Conservation (phyloP, 2,797 vertebrate genomes). For the Pagetopsis macropterus region DNA sequence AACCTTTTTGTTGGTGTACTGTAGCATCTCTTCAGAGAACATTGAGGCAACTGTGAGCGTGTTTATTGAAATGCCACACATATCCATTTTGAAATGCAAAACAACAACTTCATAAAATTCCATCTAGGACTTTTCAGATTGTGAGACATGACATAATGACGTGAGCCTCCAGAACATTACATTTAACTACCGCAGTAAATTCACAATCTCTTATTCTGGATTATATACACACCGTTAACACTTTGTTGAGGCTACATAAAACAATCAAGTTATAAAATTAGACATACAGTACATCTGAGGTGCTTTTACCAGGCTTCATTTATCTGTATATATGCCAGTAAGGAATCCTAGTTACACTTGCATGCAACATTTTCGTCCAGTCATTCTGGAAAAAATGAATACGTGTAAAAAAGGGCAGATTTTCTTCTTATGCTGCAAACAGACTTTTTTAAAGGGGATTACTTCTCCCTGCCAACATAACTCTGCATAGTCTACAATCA, state of each 20-base stretch:
- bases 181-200: conserved; percentile 16
- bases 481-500: conserved; percentile 73
- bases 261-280: conserved; percentile 60
- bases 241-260: conserved; percentile 42
- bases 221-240: conserved; percentile 29
- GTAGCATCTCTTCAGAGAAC: conserved; percentile 36
- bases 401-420: conserved; percentile 45
- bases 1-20: conserved; percentile 27
- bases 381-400: conserved; percentile 39
- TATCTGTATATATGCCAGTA: conserved; percentile 55
- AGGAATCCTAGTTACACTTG: conserved; percentile 50
- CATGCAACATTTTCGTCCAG: conserved; percentile 54
- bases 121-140: conserved; percentile 25
- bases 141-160: conserved; percentile 31
- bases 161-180: conserved; percentile 25
- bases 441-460: conserved; percentile 21
- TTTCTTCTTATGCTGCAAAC: conserved; percentile 33
- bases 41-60: conserved; percentile 43
- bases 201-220: conserved; percentile 48
- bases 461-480: conserved; percentile 39
- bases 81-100: conserved; percentile 65
- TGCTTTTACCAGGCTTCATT: conserved; percentile 47
- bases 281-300: conserved; percentile 61
- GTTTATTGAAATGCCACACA: conserved; percentile 35
- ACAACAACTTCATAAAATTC: conserved; percentile 48